Evolutionary conservation across 2,888 invertebrate species (phyloP).

Genomic region (Pammene aurita): DNA sequence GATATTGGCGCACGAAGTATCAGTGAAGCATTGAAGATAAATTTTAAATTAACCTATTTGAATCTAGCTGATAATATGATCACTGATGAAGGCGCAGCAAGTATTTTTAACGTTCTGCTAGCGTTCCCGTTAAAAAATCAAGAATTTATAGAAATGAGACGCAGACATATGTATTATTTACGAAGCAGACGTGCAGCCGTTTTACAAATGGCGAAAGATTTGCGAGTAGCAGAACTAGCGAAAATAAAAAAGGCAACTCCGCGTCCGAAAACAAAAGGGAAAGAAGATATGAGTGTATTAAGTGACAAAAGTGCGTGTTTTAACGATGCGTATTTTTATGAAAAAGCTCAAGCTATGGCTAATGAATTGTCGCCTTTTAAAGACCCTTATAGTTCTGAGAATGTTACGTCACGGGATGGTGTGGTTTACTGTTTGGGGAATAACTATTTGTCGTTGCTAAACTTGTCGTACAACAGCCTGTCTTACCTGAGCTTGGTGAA

Average conservation of each 20-base stretch:
- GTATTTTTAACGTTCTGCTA: conserved; percentile 51
- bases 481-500: conserved; percentile 55
- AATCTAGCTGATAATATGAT: conserved; percentile 63
- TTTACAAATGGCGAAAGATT: conserved; percentile 46
- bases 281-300: background rate
- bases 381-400: conserved; percentile 54
- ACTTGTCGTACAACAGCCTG: conserved; percentile 63
- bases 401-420: conserved; percentile 49
- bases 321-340: conserved; percentile 47
- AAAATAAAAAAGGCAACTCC: conserved; percentile 40
- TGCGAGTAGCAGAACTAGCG: conserved; percentile 47
- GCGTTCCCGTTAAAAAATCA: conserved; percentile 56
- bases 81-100: conserved; percentile 56
- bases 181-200: conserved; percentile 51
- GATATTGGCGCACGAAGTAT: conserved; percentile 58
- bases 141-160: conserved; percentile 52
- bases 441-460: conserved; percentile 59
- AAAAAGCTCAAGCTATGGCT: conserved; percentile 53
- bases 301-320: conserved; percentile 44
- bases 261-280: background rate
- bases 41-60: conserved; percentile 59
- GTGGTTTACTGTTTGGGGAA: conserved; percentile 58
- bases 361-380: conserved; percentile 51
- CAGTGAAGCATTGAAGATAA: conserved; percentile 56
- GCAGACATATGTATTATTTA: conserved; percentile 51